Evolutionary conservation across 2,888 invertebrate species (phyloP).

Genomic region (Drosophila silvestris): DNA sequence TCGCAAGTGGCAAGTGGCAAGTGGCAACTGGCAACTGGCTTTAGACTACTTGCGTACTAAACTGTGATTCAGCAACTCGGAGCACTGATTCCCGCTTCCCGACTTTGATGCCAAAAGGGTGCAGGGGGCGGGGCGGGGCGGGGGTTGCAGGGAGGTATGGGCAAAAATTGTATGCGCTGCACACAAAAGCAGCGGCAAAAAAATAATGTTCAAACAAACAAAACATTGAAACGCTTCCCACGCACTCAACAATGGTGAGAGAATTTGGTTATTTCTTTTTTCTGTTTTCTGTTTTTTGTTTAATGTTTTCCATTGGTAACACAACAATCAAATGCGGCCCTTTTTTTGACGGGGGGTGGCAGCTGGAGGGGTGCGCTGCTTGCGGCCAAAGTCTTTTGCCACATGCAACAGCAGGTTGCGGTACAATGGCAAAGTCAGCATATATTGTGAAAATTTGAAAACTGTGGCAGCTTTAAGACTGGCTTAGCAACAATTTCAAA

Average conservation of each 20-base stretch:
- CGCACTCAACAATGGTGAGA: conserved; percentile 73
- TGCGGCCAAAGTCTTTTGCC: conserved; percentile 70
- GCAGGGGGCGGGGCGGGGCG: too few relatives aligned
- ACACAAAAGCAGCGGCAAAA: conserved; percentile 41
- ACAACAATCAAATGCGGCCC: conserved; percentile 54
- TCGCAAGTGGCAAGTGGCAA: neutral
- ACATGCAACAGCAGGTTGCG: conserved; percentile 59
- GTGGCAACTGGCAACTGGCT: conserved; percentile 27
- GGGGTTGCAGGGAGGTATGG: conserved; percentile 12
- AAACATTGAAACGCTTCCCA: conserved; percentile 77
- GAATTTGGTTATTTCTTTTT: conserved; percentile 52
- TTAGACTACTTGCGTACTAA: conserved; percentile 24
- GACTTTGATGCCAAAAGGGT: neutral
- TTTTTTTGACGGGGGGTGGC: conserved; percentile 10
- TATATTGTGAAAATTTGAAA: neutral
- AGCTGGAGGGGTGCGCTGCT: conserved; percentile 3
- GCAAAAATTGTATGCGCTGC: conserved; percentile 52
- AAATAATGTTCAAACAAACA: conserved; percentile 52
- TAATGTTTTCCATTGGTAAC: conserved; percentile 70
- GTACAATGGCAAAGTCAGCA: conserved; percentile 31
- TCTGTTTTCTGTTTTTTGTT: neutral
- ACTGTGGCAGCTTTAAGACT: too few relatives aligned
- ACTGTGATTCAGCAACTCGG: conserved; percentile 39
- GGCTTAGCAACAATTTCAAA: neutral
- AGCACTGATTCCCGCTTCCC: neutral